Percentiles rank a stretch among this genome's conserved stretches.
These are phyloP conservation scores for Bembecia ichneumoniformis DNA, from an alignment of 2,888 invertebrate species.

Conservation along the genomic window DNA sequence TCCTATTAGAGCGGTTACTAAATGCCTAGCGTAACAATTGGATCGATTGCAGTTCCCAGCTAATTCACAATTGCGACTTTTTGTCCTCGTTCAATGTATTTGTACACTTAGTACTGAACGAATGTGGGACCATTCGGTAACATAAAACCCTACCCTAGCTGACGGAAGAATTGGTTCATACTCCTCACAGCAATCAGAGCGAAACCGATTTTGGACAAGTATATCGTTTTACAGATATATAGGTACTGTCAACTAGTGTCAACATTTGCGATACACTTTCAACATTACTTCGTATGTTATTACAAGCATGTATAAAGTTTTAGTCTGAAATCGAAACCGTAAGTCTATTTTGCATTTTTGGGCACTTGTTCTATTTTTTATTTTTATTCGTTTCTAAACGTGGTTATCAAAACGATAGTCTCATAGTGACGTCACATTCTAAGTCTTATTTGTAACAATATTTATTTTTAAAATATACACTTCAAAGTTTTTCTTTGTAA, in stretches of 20 bases:
- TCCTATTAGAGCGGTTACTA: slow-evolving; percentile 14
- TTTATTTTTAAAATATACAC: too few relatives aligned
- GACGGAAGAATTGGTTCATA: slow-evolving; percentile 81
- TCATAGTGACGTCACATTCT: too few relatives aligned
- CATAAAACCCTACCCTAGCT: slow-evolving; percentile 75
- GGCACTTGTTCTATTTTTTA: too few relatives aligned
- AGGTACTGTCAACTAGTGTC: not conserved
- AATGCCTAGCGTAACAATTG: slow-evolving; percentile 20
- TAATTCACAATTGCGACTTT: slow-evolving; percentile 41
- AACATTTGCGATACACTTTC: too few relatives aligned
- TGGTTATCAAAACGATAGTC: too few relatives aligned
- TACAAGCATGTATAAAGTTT: too few relatives aligned
- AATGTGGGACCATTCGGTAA: slow-evolving; percentile 78
- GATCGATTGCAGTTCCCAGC: slow-evolving; percentile 40
- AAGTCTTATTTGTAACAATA: too few relatives aligned
- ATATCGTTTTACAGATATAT: slow-evolving; percentile 10
- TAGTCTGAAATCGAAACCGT: too few relatives aligned
- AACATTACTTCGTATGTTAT: too few relatives aligned
- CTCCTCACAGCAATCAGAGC: slow-evolving; percentile 71
- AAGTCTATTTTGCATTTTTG: too few relatives aligned
- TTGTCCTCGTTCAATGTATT: slow-evolving; percentile 47
- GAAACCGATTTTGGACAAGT: slow-evolving; percentile 40
- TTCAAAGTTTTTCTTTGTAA: too few relatives aligned
- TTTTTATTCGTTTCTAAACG: too few relatives aligned
- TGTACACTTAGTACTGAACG: slow-evolving; percentile 60